Conservation (phyloP, 2,797 vertebrate genomes). For the Podargus strigoides region DNA sequence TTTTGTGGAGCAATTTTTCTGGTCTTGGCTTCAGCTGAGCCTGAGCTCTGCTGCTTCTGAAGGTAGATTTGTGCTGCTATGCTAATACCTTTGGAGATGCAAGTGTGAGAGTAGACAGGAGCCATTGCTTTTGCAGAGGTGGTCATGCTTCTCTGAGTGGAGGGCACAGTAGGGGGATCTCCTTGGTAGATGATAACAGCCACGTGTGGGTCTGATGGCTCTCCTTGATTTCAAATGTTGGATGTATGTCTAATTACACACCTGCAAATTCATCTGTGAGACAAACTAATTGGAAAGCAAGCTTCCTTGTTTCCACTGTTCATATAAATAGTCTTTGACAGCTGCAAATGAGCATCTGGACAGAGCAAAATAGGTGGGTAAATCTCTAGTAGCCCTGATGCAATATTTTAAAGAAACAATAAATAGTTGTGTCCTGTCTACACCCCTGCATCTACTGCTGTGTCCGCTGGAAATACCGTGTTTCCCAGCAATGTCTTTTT, state of each 20-base stretch:
- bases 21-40: background rate
- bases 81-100: background rate
- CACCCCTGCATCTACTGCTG: background rate
- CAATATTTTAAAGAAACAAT: background rate
- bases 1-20: background rate
- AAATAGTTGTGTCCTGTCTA: background rate
- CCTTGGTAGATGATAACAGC: background rate
- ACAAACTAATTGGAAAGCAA: background rate
- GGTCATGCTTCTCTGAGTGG: background rate
- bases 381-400: background rate
- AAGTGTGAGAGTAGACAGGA: background rate
- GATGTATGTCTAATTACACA: background rate
- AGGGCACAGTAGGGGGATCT: too few relatives aligned
- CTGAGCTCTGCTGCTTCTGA: background rate
- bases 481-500: background rate
- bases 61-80: background rate
- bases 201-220: accelerated
- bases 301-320: background rate
- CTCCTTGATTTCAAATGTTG: background rate
- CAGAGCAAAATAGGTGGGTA: background rate
- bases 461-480: background rate
- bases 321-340: background rate
- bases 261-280: background rate
- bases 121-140: background rate
- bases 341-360: background rate